A percentile compares a stretch with the other conserved stretches of the same genome.
Evolutionary conservation across 2,113 vertebrate genomes (phyloP).

Genomic region (Phasianus colchicus): DNA sequence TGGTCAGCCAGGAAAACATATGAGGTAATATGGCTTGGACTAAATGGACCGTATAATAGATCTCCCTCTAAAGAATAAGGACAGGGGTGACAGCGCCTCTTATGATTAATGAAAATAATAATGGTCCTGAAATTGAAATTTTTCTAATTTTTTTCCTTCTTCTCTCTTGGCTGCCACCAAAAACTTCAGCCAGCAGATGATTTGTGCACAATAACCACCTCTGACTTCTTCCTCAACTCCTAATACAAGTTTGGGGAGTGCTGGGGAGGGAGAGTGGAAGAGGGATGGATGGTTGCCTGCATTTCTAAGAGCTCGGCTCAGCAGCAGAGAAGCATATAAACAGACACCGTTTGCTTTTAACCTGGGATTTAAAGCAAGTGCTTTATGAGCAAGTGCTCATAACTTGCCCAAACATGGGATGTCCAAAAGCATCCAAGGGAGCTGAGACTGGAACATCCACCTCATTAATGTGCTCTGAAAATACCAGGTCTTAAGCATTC

Average conservation of each 20-base stretch:
- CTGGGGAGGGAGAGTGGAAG: background rate
- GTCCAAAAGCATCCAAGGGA: background rate
- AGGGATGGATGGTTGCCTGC: conserved; percentile 18
- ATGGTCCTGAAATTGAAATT: conserved; percentile 99
- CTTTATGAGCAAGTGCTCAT: background rate
- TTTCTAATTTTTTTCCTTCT: conserved; percentile 90
- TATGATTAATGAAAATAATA: conserved; percentile 99
- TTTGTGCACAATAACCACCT: conserved; percentile 87
- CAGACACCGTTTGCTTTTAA: background rate
- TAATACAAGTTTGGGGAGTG: conserved; percentile 63
- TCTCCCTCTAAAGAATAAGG: conserved; percentile 97
- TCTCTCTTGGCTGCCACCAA: conserved; percentile 87
- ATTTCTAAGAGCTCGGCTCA: conserved; percentile 22
- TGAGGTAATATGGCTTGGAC: conserved; percentile 98
- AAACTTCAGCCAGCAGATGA: conserved; percentile 90
- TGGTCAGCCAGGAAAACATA: conserved; percentile 99
- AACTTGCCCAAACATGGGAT: background rate
- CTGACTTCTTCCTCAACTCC: conserved; percentile 72
- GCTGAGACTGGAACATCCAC: background rate
- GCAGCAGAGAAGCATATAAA: background rate
- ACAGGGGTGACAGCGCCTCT: conserved; percentile 93
- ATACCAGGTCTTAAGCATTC: background rate
- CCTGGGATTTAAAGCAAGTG: background rate
- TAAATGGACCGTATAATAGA: conserved; percentile 99
- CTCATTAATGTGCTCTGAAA: background rate